A percentile compares a stretch with the other conserved stretches of the same genome.
phyloP scores from a whole-genome alignment of 2,797 vertebrate species.

The Protosalanx chinensis region DNA sequence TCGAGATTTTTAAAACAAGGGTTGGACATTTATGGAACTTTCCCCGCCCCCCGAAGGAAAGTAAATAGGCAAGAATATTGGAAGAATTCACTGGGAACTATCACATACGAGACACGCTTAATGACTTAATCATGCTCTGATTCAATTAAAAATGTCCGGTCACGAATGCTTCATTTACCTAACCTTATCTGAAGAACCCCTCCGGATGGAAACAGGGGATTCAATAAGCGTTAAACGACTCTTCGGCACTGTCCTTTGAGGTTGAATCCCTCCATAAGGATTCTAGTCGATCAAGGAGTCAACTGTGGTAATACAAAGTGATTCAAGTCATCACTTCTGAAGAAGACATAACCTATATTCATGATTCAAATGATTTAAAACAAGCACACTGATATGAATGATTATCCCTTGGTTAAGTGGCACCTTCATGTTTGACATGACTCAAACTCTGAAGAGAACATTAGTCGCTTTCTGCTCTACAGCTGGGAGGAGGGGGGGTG shows the following conservation, averaged over 20 bases:
- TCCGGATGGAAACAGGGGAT: conserved; percentile 19
- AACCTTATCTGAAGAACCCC: conserved; percentile 17
- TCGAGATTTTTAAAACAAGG: conserved; percentile 30
- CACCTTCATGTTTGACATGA: conserved; percentile 32
- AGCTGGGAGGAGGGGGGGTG: conserved; percentile 19
- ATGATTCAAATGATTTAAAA: conserved; percentile 10
- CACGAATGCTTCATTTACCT: conserved; percentile 14
- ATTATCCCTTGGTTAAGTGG: conserved; percentile 27
- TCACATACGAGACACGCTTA: conserved; percentile 33
- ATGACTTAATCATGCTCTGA: conserved; percentile 25
- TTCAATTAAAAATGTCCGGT: conserved; percentile 23
- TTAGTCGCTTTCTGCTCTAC: too few relatives aligned
- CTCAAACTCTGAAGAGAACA: conserved; percentile 11
- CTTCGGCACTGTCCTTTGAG: conserved; percentile 47
- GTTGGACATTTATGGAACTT: conserved; percentile 43
- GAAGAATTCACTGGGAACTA: conserved; percentile 49
- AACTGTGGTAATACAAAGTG: neutral
- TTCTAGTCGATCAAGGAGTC: conserved; percentile 14
- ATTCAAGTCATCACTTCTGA: conserved; percentile 16
- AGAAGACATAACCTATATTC: conserved; percentile 33
- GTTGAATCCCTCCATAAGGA: conserved; percentile 36
- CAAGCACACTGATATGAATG: neutral
- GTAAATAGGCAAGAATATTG: conserved; percentile 45
- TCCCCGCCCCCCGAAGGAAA: conserved; percentile 36
- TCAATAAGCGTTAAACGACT: conserved; percentile 17